Evolutionary conservation across 1,140 invertebrate genomes (phyloP), one percentile per base, ranked within the genome.

Genomic region (Bombyx mandarina): DNA sequence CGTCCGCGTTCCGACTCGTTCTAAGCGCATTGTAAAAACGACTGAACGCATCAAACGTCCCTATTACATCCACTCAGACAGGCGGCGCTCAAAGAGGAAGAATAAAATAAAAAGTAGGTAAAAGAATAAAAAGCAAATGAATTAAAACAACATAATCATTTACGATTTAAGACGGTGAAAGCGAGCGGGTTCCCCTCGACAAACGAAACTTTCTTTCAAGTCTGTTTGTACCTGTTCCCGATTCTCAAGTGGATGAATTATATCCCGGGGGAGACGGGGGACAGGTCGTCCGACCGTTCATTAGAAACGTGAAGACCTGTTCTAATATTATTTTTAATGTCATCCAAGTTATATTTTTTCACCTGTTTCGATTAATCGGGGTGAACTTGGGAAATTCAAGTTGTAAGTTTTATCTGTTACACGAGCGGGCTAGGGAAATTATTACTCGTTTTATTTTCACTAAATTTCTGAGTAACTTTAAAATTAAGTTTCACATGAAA

Each of bases 101-200:
- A 70, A 75, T 74, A 64, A 77, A 82, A 74, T 75, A 71, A 81
- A 77, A 81, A 73, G 67, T 66, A 75, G n/a, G 26, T 9, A 45
- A 69, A 66, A 73, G 64, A 73, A 60, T 73, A 78, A 74, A 82
- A 84, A 82, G 81, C 79, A 84, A 86, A 83, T 78, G 75, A 86
- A 82, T 86, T 82, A 84, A 84, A 86, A 84, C 77, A 86, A 86
- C 79, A 82, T 82, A 82, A 86, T 86, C 73, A 80, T 86, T 84
- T 84, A 82, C 75, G 78, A 75, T 79, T 84, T 79, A 82, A 81
- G 77, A 79, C 67, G 68, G 67, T 61, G 71, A 77, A 69, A 68
- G 72, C 56, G 59, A 74, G 67, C 70, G 71, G 65, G 72, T 65
- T 73, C 77, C 79, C 77, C 79, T 79, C 77, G 66, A 62, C 79